These are phyloP conservation scores for Trilocha varians DNA, from an alignment of 2,888 invertebrate species.

Conservation along the genomic window DNA sequence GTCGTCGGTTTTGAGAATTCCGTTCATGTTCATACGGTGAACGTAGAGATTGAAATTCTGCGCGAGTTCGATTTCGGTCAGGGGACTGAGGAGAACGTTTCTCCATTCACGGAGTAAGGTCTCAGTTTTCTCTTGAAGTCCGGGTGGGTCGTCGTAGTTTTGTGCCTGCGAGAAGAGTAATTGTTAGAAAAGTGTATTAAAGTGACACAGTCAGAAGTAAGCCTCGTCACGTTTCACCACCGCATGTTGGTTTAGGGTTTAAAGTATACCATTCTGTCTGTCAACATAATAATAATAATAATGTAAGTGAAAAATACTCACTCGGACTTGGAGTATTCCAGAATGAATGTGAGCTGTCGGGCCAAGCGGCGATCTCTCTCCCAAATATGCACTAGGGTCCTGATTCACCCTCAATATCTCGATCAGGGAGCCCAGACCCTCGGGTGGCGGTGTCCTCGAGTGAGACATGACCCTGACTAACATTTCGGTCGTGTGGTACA, in stretches of 20 bases:
- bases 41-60: slow-evolving; percentile 96
- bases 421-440: slow-evolving; percentile 85
- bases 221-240: too few species aligned
- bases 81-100: slow-evolving; percentile 86
- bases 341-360: slow-evolving; percentile 94
- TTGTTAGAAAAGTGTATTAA: too few species aligned
- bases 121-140: slow-evolving; percentile 95
- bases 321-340: slow-evolving; percentile 88
- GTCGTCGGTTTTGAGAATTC: slow-evolving; percentile 97
- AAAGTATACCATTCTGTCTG: too few species aligned
- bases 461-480: slow-evolving; percentile 84
- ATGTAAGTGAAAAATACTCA: too few species aligned
- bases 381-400: slow-evolving; percentile 79
- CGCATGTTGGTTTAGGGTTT: too few species aligned
- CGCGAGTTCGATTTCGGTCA: slow-evolving; percentile 85
- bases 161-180: slow-evolving; percentile 64
- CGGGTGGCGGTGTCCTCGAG: slow-evolving; percentile 84
- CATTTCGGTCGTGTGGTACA: slow-evolving; percentile 90
- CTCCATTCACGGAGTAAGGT: slow-evolving; percentile 96
- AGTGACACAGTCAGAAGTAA: too few species aligned
- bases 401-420: slow-evolving; percentile 85
- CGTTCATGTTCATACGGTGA: slow-evolving; percentile 92
- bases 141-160: slow-evolving; percentile 94
- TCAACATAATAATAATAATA: too few species aligned
- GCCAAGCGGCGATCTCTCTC: slow-evolving; percentile 84